phyloP scores from a whole-genome alignment of 2,888 invertebrate genomes.

The Dilophus febrilis region DNA sequence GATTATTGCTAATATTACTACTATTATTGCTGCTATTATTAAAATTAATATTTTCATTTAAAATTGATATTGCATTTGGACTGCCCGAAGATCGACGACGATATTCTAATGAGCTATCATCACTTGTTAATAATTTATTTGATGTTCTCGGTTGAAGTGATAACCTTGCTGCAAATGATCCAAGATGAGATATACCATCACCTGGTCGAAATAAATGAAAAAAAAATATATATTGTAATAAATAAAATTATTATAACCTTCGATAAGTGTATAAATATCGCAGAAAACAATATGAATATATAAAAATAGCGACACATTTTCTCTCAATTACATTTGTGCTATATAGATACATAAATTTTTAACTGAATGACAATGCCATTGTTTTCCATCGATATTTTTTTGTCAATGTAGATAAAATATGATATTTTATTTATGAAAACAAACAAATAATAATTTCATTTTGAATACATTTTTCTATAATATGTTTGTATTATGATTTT shows the following conservation, averaged over 20 bases:
- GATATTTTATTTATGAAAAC: too few species aligned
- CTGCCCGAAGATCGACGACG: constrained; percentile 28
- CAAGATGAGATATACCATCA: constrained; percentile 5
- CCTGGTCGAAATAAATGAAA: constrained; percentile 8
- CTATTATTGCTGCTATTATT: not conserved
- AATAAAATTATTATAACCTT: constrained; percentile 1
- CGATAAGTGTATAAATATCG: too few species aligned
- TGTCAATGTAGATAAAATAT: too few species aligned
- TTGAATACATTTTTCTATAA: too few species aligned
- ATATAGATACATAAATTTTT: too few species aligned
- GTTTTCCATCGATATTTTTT: too few species aligned
- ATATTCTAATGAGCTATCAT: constrained; percentile 24
- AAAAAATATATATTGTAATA: not conserved
- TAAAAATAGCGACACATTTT: too few species aligned
- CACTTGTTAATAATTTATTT: constrained; percentile 31
- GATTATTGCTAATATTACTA: constrained; percentile 4
- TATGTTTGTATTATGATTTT: too few species aligned
- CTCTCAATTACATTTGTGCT: too few species aligned
- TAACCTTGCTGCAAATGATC: constrained; percentile 8
- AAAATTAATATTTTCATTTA: not conserved
- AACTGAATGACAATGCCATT: too few species aligned
- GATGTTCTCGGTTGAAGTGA: constrained; percentile 24
- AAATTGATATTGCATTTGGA: constrained; percentile 14
- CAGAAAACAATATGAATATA: too few species aligned
- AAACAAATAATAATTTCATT: too few species aligned